These are phyloP conservation scores for Sorex araneus DNA, from an alignment of 2,113 vertebrate genomes.

Conservation along the genomic window DNA sequence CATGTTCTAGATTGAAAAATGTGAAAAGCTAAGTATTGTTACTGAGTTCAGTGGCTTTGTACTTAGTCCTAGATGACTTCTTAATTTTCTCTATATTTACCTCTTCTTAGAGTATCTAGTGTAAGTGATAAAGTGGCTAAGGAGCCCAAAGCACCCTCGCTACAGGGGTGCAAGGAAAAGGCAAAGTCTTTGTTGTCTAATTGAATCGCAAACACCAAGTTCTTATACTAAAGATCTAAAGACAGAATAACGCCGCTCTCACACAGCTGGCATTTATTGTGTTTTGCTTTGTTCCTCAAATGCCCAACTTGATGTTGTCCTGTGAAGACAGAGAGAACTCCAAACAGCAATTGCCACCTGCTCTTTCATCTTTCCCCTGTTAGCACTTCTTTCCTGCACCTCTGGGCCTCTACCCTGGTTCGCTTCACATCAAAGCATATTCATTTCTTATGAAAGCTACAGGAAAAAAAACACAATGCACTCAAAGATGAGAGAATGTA, in stretches of 20 bases:
- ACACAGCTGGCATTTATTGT: conserved; percentile 60
- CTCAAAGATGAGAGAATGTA: conserved; percentile 11
- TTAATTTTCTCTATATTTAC: background rate
- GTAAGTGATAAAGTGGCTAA: background rate
- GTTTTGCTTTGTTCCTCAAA: conserved; percentile 77
- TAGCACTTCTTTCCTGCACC: background rate
- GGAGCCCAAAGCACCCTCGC: background rate
- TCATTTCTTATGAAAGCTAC: background rate
- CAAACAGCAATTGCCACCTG: conserved; percentile 51
- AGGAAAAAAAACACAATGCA: background rate
- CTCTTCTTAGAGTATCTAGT: background rate
- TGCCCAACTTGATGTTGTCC: conserved; percentile 69
- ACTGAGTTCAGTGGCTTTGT: conserved; percentile 5
- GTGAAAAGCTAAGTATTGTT: conserved; percentile 10
- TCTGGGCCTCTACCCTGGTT: background rate
- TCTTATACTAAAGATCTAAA: conserved; percentile 75
- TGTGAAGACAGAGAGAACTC: conserved; percentile 83
- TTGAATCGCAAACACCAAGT: conserved; percentile 21
- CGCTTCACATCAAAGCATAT: background rate
- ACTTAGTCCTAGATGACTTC: background rate
- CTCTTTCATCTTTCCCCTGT: background rate
- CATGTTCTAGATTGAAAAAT: background rate
- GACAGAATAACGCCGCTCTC: conserved; percentile 52
- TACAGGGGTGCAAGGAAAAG: background rate
- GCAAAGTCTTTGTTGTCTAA: conserved; percentile 47